phyloP scores from a whole-genome alignment of 2,888 invertebrate genomes.

The Choreutis nemorana region DNA sequence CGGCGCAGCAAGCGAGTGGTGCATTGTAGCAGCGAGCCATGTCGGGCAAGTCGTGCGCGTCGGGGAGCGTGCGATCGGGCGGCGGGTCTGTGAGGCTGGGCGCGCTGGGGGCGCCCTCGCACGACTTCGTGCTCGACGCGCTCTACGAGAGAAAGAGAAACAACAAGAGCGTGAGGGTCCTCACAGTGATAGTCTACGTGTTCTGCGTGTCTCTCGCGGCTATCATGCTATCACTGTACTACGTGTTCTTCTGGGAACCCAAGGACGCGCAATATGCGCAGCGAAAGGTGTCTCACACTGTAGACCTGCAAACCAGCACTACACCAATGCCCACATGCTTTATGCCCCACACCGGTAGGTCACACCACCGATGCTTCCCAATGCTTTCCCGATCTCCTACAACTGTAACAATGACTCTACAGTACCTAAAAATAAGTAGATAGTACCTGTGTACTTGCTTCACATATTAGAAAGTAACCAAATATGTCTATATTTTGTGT shows the following conservation, averaged over 20 bases:
- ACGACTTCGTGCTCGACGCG: conserved; percentile 75
- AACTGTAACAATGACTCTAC: conserved; percentile 13
- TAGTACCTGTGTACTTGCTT: neutral
- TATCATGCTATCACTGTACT: conserved; percentile 92
- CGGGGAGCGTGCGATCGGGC: conserved; percentile 62
- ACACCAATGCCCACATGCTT: conserved; percentile 65
- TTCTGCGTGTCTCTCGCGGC: conserved; percentile 94
- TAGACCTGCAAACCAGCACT: conserved; percentile 59
- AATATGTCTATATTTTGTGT: no score
- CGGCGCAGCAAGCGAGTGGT: conserved; percentile 18
- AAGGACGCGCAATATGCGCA: conserved; percentile 62
- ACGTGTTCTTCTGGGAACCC: conserved; percentile 94
- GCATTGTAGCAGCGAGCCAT: conserved; percentile 15
- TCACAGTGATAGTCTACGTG: conserved; percentile 93
- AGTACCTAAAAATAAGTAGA: conserved; percentile 6
- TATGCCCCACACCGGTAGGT: conserved; percentile 63
- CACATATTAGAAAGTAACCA: neutral
- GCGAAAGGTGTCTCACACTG: conserved; percentile 59
- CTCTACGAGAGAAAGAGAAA: conserved; percentile 84
- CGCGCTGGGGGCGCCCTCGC: conserved; percentile 23
- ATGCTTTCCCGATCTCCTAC: conserved; percentile 10
- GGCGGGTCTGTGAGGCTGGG: conserved; percentile 51
- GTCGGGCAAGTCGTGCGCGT: conserved; percentile 52
- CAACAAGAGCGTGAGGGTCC: conserved; percentile 87
- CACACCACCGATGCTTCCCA: conserved; percentile 46